Base-by-base conservation (phyloP, 2,797 vertebrate species). In the Muscicapa comitata region DNA sequence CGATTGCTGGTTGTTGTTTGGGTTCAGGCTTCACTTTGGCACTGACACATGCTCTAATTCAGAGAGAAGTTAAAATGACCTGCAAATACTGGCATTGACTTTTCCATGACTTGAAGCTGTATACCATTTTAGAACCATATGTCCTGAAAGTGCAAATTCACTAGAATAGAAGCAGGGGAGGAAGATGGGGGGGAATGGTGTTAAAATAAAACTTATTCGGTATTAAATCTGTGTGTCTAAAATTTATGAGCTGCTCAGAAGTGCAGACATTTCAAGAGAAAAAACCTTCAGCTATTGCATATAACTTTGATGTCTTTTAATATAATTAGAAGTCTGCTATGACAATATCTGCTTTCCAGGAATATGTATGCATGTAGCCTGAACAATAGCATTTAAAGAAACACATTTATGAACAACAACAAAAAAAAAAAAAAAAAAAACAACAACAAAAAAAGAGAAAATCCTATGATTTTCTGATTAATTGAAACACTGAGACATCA, bases 151-250 rank as follows among this genome's bases (percentile, higher is more conserved):
- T 51, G 5, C 3, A 82, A 83, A 90, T 57, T 72, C 25, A 61
- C 54, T 42, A 47, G 14, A 59, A 57, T 3, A 29, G 4, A 11
- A 10, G 20, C 2, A 2, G 8, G 0, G 4, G 6, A 48, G 17
- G 11, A 38, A 83, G 5, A 35, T 5, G 2, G 6, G 5, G 2
- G 43, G 37, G 29, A 7, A n/a, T 25, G 16, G 9, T 2, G 4
- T 42, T 79, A 80, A 77, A 91, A 75, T 38, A 71, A 72, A 80
- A 70, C 5, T 58, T 55, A 33, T 18, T 37, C 10, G 38, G 3
- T 57, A 31, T 65, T 77, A 68, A 71, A 10, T 20, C 20, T 59
- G 0, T 70, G 3, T n/a, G 25, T 72, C 26, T 65, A 45, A 80
- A 83, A 93, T 55, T 65, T 63, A 31, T 40, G 83, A 57, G 19